Evolutionary conservation across 2,888 invertebrate species (phyloP), one percentile per base, ranked within the genome.

Genomic region (Drosophila pseudotalamancana): DNA sequence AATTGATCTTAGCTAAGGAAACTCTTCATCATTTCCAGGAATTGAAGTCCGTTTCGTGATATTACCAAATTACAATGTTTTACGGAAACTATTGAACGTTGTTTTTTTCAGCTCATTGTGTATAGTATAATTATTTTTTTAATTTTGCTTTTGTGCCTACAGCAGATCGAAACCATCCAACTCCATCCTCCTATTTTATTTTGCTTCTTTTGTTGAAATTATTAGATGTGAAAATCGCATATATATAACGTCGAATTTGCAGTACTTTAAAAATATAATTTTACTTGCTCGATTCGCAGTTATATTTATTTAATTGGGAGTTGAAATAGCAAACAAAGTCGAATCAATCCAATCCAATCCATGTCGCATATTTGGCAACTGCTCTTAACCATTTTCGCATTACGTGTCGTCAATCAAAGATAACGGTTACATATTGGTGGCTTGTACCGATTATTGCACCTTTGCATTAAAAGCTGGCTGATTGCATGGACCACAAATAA

Each of bases 381-480:
- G 54, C 32, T 25, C 12, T 12, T 42, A 18, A 35, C 12, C 19
- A 37, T 48, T 76, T 76, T 49, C 64, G 43, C 48, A 64, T 63
- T 71, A 64, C 64, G 72, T 71, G 76, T 43, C 14, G 29, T 21
- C 55, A 73, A 73, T 67, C 74, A 57, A 49, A 37, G 29, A 45
- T 53, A 59, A 53, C 46, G 27, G 12, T 21, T 51, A 39, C 49
- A 50, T 25, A 51, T 19, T 23, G n/a, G 9, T 11, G 11, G 19
- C n/a, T n/a, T 12, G 31, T 14, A 27, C 23, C 6, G 61, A 11
- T 51, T 71, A 71, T 63, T 31, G 65, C 72, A 66, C 64, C 66
- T 69, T 45, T 27, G 27, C 34, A 12, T 51, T 48, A 54, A 63
- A 76, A 39, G 39, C 34, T 6, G 49, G 32, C 35, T 25, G 18